Evolutionary conservation across 1,140 invertebrate species (phyloP).

Genomic region (Tribolium castaneum): DNA sequence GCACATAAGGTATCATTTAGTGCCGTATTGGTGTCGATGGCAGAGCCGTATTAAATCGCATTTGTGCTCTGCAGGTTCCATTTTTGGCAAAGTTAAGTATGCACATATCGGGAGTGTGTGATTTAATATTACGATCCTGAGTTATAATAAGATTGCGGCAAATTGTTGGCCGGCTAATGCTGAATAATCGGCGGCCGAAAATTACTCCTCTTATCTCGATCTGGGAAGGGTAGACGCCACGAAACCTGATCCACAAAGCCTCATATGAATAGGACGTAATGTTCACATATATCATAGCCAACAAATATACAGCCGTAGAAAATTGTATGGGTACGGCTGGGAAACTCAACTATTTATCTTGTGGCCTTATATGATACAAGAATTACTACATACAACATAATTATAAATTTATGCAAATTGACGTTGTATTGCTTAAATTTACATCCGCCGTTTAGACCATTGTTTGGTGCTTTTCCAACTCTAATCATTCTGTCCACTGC

Average conservation of each 20-base stretch:
- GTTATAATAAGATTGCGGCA: slow-evolving; percentile 21
- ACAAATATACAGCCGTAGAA: slow-evolving; percentile 32
- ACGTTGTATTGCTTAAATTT: slow-evolving; percentile 24
- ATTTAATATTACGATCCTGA: slow-evolving; percentile 38
- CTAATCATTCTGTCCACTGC: slow-evolving; percentile 25
- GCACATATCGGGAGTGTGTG: slow-evolving; percentile 46
- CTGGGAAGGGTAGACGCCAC: slow-evolving; percentile 18
- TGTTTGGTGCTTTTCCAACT: slow-evolving; percentile 29
- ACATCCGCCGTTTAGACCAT: slow-evolving; percentile 42
- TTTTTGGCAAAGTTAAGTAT: slow-evolving; percentile 48
- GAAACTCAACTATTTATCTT: slow-evolving; percentile 41
- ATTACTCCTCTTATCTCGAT: slow-evolving; percentile 21
- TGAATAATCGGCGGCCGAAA: slow-evolving; percentile 6
- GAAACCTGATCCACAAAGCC: slow-evolving; percentile 39
- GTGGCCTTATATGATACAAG: slow-evolving; percentile 25
- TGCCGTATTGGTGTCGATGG: slow-evolving; percentile 40
- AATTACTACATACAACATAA: slow-evolving; percentile 40
- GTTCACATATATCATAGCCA: slow-evolving; percentile 37
- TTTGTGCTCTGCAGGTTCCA: slow-evolving; percentile 32
- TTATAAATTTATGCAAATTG: slow-evolving; percentile 44
- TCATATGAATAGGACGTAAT: slow-evolving; percentile 37
- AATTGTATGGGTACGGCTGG: slow-evolving; percentile 39
- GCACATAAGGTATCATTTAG: slow-evolving; percentile 39
- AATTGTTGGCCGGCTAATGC: slow-evolving; percentile 22
- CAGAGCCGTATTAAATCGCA: slow-evolving; percentile 31